A percentile compares a stretch with the other conserved stretches of the same genome.
Conservation (phyloP, 2,797 vertebrate genomes). For the Platyrinchus mystaceus region DNA sequence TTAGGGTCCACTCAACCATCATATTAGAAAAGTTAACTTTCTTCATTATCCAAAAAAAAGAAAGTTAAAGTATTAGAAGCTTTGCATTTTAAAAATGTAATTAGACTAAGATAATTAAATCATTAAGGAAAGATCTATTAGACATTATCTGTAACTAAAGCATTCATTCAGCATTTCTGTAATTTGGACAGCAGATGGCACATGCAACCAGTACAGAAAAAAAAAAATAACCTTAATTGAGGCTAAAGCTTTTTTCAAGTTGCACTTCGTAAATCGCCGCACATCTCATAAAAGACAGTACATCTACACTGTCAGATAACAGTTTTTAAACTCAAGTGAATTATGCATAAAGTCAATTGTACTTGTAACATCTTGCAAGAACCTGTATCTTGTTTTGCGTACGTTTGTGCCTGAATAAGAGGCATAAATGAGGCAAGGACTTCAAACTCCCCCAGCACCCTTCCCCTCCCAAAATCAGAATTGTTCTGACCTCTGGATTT, state of each 20-base stretch:
- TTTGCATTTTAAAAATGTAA: background rate
- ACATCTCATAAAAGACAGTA: background rate
- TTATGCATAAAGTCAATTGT: background rate
- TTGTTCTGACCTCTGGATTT: slow-evolving; percentile 89
- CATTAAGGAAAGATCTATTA: background rate
- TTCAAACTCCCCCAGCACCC: background rate
- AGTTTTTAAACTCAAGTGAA: background rate
- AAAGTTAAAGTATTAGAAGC: background rate
- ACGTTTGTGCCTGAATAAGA: background rate
- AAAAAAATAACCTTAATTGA: background rate
- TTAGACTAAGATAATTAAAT: slow-evolving; percentile 18
- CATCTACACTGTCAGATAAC: background rate
- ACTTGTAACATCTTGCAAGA: background rate
- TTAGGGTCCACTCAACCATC: background rate
- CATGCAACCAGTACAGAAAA: slow-evolving; percentile 57
- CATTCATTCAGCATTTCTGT: slow-evolving; percentile 48
- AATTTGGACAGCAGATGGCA: slow-evolving; percentile 76
- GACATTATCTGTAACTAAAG: background rate
- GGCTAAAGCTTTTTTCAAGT: background rate
- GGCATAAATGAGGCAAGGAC: background rate
- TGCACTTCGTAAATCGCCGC: background rate
- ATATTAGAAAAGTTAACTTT: background rate
- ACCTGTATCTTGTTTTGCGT: background rate
- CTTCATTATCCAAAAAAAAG: background rate
- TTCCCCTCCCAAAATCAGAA: background rate